Conservation (phyloP, 2,888 invertebrate genomes). For the Polydrusus pterygomalis region DNA sequence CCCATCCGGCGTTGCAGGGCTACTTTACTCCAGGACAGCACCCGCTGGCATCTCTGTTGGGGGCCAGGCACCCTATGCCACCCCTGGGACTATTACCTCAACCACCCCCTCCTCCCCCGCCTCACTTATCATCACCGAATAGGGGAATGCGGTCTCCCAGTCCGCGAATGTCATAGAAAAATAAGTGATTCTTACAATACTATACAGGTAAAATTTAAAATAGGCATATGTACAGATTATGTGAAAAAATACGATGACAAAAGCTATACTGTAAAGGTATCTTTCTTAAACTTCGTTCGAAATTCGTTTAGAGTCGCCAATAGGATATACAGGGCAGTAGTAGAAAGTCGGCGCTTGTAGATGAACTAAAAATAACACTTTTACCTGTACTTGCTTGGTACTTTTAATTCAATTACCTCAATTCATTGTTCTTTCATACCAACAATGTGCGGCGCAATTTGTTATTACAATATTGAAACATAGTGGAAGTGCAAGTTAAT, state of each 20-base stretch:
- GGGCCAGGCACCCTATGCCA: conserved; percentile 71
- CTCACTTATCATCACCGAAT: conserved; percentile 71
- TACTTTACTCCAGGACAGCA: conserved; percentile 77
- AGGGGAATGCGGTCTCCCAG: conserved; percentile 67
- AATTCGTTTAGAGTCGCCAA: no score
- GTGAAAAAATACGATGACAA: conserved; percentile 12
- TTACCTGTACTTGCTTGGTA: no score
- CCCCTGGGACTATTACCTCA: conserved; percentile 72
- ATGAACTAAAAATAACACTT: no score
- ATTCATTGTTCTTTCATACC: no score
- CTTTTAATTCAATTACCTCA: no score
- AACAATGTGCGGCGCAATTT: no score
- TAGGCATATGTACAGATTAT: neutral
- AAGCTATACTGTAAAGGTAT: neutral
- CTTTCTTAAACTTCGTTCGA: no score
- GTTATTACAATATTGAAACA: no score
- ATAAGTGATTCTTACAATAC: conserved; percentile 3
- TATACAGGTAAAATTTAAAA: conserved; percentile 11
- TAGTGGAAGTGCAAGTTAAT: no score
- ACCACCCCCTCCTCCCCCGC: conserved; percentile 68
- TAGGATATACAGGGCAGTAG: no score
- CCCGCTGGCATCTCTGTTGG: conserved; percentile 74
- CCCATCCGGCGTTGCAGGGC: conserved; percentile 77
- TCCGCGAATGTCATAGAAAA: conserved; percentile 69
- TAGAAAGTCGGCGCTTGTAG: no score